These are phyloP conservation scores for Furcifer pardalis DNA, from an alignment of 2,797 vertebrate genomes.

Conservation along the genomic window DNA sequence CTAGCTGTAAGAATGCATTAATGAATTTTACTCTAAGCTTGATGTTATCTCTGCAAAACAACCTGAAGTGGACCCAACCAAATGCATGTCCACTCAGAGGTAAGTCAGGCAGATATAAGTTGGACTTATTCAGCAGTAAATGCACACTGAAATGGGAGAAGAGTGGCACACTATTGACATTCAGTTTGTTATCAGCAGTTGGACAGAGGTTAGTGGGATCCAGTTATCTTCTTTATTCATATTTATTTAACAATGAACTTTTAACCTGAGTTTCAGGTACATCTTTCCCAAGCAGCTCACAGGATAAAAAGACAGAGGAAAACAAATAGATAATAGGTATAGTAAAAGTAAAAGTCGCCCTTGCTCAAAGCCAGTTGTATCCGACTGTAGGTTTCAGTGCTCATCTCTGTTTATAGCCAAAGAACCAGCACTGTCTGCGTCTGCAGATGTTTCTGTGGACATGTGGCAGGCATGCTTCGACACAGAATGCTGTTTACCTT, in stretches of 20 bases:
- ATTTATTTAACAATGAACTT: not conserved
- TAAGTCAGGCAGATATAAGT: too few species aligned
- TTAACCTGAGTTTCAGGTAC: not conserved
- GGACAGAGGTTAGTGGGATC: not conserved
- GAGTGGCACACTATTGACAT: not conserved
- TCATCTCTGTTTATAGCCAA: too few species aligned
- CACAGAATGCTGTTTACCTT: too few species aligned
- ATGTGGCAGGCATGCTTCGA: too few species aligned
- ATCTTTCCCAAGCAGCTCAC: not conserved
- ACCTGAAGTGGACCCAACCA: not conserved
- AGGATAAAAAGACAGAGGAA: not conserved
- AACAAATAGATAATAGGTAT: not conserved
- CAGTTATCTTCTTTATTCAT: not conserved
- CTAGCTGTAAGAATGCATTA: not conserved
- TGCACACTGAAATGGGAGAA: not conserved
- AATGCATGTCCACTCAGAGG: not conserved
- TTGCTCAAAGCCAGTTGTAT: too few species aligned
- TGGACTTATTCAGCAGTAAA: not conserved
- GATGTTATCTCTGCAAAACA: not conserved
- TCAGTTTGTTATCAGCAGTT: not conserved
- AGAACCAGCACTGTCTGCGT: too few species aligned
- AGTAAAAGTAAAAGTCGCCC: too few species aligned
- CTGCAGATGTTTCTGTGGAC: too few species aligned
- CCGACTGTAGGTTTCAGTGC: too few species aligned
- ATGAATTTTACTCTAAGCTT: not conserved